Percentiles rank a stretch among this genome's conserved stretches.
Conservation (phyloP, 2,113 vertebrate genomes). For the Promerops cafer region DNA sequence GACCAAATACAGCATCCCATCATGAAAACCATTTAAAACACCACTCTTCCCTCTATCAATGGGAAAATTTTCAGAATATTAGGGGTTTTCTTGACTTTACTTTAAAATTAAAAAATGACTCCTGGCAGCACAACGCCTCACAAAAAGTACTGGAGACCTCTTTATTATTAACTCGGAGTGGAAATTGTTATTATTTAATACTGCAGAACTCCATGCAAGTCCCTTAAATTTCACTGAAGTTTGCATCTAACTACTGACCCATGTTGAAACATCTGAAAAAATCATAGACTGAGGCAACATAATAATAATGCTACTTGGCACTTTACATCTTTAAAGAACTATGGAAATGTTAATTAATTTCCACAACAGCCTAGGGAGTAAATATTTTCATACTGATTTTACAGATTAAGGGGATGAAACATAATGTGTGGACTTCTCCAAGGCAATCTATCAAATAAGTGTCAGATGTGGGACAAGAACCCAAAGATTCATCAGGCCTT, state of each 20-base stretch:
- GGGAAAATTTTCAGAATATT: background rate
- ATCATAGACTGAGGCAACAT: background rate
- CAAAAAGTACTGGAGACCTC: background rate
- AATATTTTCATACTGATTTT: constrained; percentile 46
- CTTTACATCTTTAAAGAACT: constrained; percentile 40
- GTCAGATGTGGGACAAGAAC: background rate
- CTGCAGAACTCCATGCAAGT: background rate
- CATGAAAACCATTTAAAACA: background rate
- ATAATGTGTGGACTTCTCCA: background rate
- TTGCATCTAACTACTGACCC: background rate
- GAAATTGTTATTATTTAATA: background rate
- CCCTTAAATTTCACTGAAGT: background rate
- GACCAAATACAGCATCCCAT: background rate
- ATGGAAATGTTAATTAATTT: constrained; percentile 45
- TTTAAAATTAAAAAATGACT: background rate
- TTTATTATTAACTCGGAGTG: background rate
- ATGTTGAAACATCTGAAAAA: background rate
- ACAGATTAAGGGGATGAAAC: constrained; percentile 21
- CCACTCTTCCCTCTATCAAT: background rate
- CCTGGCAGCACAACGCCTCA: background rate
- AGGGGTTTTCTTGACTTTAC: background rate
- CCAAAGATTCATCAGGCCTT: background rate
- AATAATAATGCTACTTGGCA: constrained; percentile 3
- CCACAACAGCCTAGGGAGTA: constrained; percentile 39
- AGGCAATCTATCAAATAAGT: background rate